phyloP scores from a whole-genome alignment of 2,888 invertebrate genomes.

The Beris chalybata region DNA sequence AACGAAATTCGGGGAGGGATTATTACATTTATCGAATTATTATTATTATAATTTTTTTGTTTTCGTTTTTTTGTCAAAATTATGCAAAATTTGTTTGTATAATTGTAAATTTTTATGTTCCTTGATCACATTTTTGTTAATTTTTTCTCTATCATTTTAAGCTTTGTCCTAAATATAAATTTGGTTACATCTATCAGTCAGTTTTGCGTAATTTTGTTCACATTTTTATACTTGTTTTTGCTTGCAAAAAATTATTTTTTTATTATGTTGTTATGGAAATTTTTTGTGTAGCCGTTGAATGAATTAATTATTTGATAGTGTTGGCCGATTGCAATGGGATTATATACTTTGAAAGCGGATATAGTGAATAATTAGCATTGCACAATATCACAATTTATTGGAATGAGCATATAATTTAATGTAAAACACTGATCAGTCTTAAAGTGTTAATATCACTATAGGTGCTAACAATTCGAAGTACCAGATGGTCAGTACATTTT shows the following conservation, averaged over 20 bases:
- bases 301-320: too few relatives aligned
- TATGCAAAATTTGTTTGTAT: conserved; percentile 1
- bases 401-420: too few relatives aligned
- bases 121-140: conserved; percentile 32
- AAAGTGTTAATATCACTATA: too few relatives aligned
- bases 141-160: conserved; percentile 19
- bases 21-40: neutral
- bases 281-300: neutral
- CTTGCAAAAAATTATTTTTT: neutral
- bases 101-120: conserved; percentile 16
- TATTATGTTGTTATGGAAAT: neutral
- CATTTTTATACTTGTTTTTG: neutral
- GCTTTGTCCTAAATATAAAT: conserved; percentile 25
- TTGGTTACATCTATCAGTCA: conserved; percentile 30
- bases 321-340: too few relatives aligned
- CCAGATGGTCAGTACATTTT: too few relatives aligned
- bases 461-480: too few relatives aligned
- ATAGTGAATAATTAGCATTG: too few relatives aligned
- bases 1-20: too few relatives aligned
- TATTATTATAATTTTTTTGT: conserved; percentile 30
- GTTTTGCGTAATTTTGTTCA: conserved; percentile 15
- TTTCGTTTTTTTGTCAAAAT: conserved; percentile 21
- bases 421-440: too few relatives aligned
- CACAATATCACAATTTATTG: too few relatives aligned
- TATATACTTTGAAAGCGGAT: too few relatives aligned